Conservation (phyloP, 2,888 invertebrate genomes). For the Eueremaeus valkanovi region DNA sequence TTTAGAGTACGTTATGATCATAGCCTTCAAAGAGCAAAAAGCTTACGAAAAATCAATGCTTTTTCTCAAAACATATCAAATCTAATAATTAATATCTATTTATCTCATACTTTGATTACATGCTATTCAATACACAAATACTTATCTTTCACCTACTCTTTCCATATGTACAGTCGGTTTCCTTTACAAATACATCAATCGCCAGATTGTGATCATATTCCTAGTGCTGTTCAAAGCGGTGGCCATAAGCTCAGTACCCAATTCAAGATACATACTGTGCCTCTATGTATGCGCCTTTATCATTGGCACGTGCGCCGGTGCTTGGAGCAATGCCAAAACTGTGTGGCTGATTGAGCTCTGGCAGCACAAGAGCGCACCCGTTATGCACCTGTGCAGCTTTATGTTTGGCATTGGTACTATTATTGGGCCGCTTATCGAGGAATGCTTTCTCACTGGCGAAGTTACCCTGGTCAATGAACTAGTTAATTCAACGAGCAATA, state of each 20-base stretch:
- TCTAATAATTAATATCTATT: no score
- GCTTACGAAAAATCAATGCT: no score
- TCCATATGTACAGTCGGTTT: conserved; percentile 17
- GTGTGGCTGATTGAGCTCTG: conserved; percentile 17
- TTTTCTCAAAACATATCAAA: no score
- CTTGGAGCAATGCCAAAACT: not conserved
- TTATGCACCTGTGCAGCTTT: not conserved
- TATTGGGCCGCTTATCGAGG: not conserved
- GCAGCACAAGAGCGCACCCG: not conserved
- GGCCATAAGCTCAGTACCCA: not conserved
- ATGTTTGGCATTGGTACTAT: not conserved
- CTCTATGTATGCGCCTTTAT: not conserved
- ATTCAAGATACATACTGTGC: not conserved
- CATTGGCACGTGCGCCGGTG: not conserved
- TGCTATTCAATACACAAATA: not conserved
- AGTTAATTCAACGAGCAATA: not conserved
- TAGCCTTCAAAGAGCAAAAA: no score
- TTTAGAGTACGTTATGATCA: no score
- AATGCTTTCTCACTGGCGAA: not conserved
- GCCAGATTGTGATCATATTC: not conserved
- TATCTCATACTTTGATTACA: not conserved
- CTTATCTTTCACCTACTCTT: not conserved
- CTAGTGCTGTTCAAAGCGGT: not conserved
- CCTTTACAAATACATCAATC: not conserved
- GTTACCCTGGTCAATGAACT: not conserved